These are phyloP conservation scores for Diuraphis noxia DNA, from an alignment of 1,140 invertebrate genomes.

Conservation along the genomic window DNA sequence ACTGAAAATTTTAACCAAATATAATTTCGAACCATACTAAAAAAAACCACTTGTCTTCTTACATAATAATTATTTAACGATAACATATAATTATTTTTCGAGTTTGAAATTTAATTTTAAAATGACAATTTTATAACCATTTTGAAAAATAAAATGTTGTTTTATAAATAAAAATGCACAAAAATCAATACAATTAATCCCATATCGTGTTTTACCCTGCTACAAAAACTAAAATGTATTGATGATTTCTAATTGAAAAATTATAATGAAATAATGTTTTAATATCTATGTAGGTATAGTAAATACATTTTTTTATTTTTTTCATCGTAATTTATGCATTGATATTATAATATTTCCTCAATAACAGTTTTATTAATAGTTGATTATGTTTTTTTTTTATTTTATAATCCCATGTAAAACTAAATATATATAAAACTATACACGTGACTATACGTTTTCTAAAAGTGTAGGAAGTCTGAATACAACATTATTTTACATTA, in stretches of 20 bases:
- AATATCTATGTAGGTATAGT: background rate
- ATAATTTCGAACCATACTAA: background rate
- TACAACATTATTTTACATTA: too few relatives aligned
- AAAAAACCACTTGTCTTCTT: background rate
- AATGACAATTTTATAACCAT: background rate
- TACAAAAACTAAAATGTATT: background rate
- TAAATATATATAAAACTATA: background rate
- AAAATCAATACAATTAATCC: background rate
- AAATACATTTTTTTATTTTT: too few relatives aligned
- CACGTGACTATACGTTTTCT: too few relatives aligned
- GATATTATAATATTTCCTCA: background rate
- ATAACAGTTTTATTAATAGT: background rate
- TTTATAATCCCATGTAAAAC: background rate
- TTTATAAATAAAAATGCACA: background rate
- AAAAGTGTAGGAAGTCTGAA: background rate
- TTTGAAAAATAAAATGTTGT: background rate
- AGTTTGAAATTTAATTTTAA: background rate
- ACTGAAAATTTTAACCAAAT: background rate
- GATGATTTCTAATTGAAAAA: background rate
- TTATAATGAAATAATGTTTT: background rate
- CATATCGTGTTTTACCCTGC: background rate
- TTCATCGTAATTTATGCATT: background rate
- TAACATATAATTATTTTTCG: background rate
- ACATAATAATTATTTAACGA: background rate
- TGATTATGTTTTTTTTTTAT: background rate